Conservation (phyloP, 2,888 invertebrate species). For the Tetragonula carbonaria region DNA sequence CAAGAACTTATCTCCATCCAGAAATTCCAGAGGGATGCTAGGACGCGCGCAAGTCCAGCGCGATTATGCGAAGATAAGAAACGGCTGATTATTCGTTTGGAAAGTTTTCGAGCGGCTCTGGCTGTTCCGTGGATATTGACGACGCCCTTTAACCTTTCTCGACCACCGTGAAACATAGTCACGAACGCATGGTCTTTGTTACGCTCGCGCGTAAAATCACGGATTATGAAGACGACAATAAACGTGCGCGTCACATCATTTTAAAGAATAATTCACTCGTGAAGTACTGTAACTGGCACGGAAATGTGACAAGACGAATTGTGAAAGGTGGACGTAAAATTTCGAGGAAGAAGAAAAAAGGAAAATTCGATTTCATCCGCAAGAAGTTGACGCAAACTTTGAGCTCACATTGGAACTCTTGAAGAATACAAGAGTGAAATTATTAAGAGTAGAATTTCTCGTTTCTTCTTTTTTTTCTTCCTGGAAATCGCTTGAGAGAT, state of each 20-base stretch:
- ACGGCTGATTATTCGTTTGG: constrained; percentile 38
- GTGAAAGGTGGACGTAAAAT: background rate
- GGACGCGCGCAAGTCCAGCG: constrained; percentile 10
- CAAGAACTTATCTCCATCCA: background rate
- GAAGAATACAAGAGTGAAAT: too few relatives aligned
- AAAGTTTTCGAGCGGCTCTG: constrained; percentile 53
- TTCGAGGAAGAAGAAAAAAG: background rate
- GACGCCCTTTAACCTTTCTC: constrained; percentile 62
- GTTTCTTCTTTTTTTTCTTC: background rate
- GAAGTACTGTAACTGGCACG: background rate
- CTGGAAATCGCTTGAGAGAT: background rate
- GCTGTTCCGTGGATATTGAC: constrained; percentile 33
- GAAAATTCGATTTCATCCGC: background rate
- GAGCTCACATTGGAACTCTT: too few relatives aligned
- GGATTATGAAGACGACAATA: constrained; percentile 1
- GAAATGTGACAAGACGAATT: background rate
- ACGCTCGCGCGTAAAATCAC: constrained; percentile 20
- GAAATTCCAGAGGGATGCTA: constrained; percentile 13
- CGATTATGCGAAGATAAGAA: constrained; percentile 53
- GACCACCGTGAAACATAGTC: constrained; percentile 36
- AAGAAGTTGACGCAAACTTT: too few relatives aligned
- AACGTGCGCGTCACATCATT: background rate
- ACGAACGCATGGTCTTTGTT: constrained; percentile 11
- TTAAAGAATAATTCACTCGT: background rate
- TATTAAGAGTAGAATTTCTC: background rate